Base-by-base conservation (phyloP, 2,113 vertebrate species). In the Cyprinodon variegatus region DNA sequence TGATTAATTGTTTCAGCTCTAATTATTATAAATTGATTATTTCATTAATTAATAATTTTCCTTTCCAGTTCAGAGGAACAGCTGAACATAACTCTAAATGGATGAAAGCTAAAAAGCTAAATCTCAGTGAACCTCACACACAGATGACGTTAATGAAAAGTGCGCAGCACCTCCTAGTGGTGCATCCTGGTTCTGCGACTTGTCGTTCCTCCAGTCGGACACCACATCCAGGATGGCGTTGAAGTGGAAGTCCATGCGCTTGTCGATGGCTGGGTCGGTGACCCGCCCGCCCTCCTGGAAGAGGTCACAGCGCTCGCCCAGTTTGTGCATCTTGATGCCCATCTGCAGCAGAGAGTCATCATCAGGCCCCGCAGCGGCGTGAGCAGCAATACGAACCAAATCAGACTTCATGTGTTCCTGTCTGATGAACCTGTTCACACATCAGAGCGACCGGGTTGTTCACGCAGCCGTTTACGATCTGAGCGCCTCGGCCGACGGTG, bases 201-300 rank as follows among this genome's bases (percentile, higher is more conserved):
- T 98, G 94, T 98, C 96, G 91, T 99, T 99, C 90, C 98, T 96
- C 97, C 97, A 99, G 77, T 99, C 97, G 17, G 98, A 96, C 70
- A 99, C 96, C 36, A 99, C 97, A 85, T 99, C 98, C 90, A 99
- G 92, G 91, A 99, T 97, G 84, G 96, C 97, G 90, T 99, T 99
- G 90, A 99, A 99, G 94, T 99, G 98, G 89, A 99, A 99, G 90
- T 99, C 97, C 97, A 99, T 99, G 84, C 97, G 97, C 90, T 99
- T 98, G 95, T 99, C 98, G 69, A 99, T 96, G 87, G 97, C 93
- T 2, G 95, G 94, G 86, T 99, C 97, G 38, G 96, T 98, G 73
- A 93, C 94, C 77, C 94, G 95, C 76, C 98, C 98, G 40, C 96
- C 96, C 93, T 98, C 97, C 93, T 98, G 97, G 86, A 99, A 95